A percentile compares a stretch with the other conserved stretches of the same genome.
These are phyloP conservation scores for Rhyacophila evoluta DNA, from an alignment of 2,888 invertebrate species.

Conservation along the genomic window DNA sequence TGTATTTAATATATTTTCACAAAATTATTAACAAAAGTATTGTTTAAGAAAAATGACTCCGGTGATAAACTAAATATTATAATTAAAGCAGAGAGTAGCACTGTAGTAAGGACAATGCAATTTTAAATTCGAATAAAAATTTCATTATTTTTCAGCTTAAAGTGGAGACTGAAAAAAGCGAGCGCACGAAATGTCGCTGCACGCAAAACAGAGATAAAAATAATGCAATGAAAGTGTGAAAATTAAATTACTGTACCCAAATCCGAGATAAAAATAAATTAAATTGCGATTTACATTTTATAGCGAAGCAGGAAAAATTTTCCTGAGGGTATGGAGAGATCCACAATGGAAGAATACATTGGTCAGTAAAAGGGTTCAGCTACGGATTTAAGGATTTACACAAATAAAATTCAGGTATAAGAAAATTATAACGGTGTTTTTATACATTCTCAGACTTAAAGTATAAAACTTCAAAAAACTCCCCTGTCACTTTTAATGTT, in stretches of 20 bases:
- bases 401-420: not conserved
- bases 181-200: not conserved
- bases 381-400: not conserved
- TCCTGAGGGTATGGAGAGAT: not conserved
- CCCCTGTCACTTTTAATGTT: slow-evolving; percentile 7
- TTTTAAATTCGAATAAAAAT: slow-evolving; percentile 9
- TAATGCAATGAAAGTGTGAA: slow-evolving; percentile 66
- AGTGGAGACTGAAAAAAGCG: not conserved
- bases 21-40: no score
- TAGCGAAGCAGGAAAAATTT: slow-evolving; percentile 1
- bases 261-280: slow-evolving; percentile 71
- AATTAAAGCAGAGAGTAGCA: not conserved
- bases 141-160: slow-evolving; percentile 14
- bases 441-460: not conserved
- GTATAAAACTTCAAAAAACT: slow-evolving; percentile 8
- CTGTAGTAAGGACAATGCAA: not conserved
- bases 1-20: no score
- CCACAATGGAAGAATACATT: not conserved
- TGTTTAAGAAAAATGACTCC: no score
- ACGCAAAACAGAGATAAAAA: not conserved
- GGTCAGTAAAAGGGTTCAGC: not conserved
- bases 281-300: slow-evolving; percentile 65
- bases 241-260: slow-evolving; percentile 70
- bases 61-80: not conserved
- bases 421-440: not conserved